Base-by-base conservation (phyloP, 2,888 invertebrate genomes). In the Sarcophaga carnaria region DNA sequence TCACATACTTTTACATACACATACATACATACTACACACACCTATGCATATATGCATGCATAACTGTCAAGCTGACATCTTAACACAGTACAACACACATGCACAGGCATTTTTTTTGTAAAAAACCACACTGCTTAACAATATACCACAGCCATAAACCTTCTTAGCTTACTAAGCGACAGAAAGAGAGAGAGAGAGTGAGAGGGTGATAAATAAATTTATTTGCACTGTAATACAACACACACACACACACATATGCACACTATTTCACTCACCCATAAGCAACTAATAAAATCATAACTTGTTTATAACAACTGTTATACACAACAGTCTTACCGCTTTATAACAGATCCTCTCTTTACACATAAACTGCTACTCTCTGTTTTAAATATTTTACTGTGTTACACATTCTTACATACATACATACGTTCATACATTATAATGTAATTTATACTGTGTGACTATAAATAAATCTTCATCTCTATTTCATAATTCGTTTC, bases 211-310 rank as follows among this genome's bases (percentile, higher is more conserved):
- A 37, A 37, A 37, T 37, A 37, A 37, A 37, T 37, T 10, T 37
- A 37, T 54, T 54, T 14, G 54, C 54, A 54, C 14, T 17, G 49
- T 14, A 49, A 49, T 14, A 49, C 49, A 49, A 14, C 14, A 3
- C 22, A 62, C 20, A 4, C 22, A 62, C 8, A 49, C 14, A 49
- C 3, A 17, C 2, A 14, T 17, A 54, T 17, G 8, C 25, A 37
- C n/a, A 27, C 49, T 54, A 47, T 25, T 14, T 4, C 70, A 62
- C 11, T 27, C 25, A 75, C 5, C 25, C 20, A 27, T 63, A 59
- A 62, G 25, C 22, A 66, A 70, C 69, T 62, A 63, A 70, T 63
- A 59, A 45, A 70, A 70, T 82, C 81, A 70, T 82, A 82, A 70
- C 69, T 49, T 54, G 62, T 70, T 81, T 81, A 47, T 49, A 62